phyloP scores from a whole-genome alignment of 2,797 vertebrate species.

The Pseudocheirus occidentalis region DNA sequence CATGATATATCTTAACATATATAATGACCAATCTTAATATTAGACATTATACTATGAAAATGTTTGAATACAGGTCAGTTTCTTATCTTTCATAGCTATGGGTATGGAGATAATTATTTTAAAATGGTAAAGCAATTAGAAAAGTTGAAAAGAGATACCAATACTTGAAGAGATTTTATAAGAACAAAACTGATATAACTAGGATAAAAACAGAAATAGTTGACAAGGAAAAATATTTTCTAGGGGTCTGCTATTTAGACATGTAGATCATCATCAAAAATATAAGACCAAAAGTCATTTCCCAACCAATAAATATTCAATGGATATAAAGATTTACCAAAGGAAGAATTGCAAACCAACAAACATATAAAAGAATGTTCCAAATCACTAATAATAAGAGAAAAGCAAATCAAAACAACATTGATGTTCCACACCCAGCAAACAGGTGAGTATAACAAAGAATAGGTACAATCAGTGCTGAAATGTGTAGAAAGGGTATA shows the following conservation, averaged over 20 bases:
- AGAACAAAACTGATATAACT: background rate
- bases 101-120: too few relatives aligned
- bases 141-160: too few relatives aligned
- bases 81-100: too few relatives aligned
- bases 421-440: background rate
- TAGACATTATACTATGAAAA: too few relatives aligned
- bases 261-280: background rate
- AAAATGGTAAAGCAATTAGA: too few relatives aligned
- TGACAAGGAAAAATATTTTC: background rate
- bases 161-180: background rate
- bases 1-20: too few relatives aligned
- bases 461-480: background rate
- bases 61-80: too few relatives aligned
- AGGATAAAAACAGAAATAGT: background rate
- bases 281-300: background rate
- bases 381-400: background rate
- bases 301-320: background rate
- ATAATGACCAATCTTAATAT: too few relatives aligned
- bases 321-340: background rate
- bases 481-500: background rate
- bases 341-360: background rate
- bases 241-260: background rate
- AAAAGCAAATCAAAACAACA: background rate
- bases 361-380: background rate
- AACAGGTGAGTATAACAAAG: background rate